Evolutionary conservation across 1,140 invertebrate genomes (phyloP).

Genomic region (Pseudobourletiella spinata): DNA sequence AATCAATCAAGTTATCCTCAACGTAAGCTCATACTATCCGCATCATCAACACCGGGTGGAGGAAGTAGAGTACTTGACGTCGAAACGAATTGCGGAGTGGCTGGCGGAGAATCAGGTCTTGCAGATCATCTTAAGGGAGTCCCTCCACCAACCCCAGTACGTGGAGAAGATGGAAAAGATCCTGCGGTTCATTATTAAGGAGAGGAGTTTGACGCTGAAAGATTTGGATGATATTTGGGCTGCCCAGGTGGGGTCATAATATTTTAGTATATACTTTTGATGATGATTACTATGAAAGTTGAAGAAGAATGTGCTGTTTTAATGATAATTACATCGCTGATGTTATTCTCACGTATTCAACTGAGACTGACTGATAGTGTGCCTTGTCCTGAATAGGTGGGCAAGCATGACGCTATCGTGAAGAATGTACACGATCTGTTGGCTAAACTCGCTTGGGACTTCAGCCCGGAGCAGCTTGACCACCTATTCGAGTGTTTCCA

Average conservation of each 20-base stretch:
- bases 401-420: constrained; percentile 90
- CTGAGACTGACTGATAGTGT: no score
- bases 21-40: constrained; percentile 73
- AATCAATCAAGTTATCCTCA: constrained; percentile 93
- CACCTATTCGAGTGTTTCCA: constrained; percentile 95
- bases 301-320: no score
- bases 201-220: constrained; percentile 76
- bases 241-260: constrained; percentile 54
- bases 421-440: constrained; percentile 95
- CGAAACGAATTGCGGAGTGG: constrained; percentile 91
- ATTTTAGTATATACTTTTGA: not conserved
- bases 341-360: not conserved
- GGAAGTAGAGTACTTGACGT: constrained; percentile 89
- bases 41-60: constrained; percentile 53
- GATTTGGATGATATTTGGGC: constrained; percentile 94
- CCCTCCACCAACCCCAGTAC: constrained; percentile 93
- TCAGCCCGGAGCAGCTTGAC: constrained; percentile 91
- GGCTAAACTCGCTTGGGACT: constrained; percentile 96
- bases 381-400: no score
- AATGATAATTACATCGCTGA: not conserved
- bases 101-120: constrained; percentile 92
- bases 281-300: not conserved
- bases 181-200: constrained; percentile 91
- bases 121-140: constrained; percentile 89
- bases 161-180: constrained; percentile 98